Base-by-base conservation (phyloP, 53 echinoderm and acorn worm species). In the Hippasteria phrygiana region DNA sequence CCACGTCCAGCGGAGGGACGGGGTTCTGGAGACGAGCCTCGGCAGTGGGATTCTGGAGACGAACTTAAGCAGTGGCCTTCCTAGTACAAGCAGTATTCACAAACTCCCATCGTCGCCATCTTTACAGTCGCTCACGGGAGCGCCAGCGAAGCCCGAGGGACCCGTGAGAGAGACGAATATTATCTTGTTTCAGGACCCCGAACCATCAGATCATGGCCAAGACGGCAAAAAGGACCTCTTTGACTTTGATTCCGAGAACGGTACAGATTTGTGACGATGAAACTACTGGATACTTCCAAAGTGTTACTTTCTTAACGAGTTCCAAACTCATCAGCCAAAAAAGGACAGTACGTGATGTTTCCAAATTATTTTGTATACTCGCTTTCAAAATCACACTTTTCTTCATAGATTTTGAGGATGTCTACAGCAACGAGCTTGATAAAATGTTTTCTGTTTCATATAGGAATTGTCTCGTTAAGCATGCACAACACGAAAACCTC, bases 1-100 rank as follows among this genome's bases (percentile, higher is more conserved):
- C 53, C 94, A 96, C 72, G 96, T 96, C 12, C 96, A 94, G 55
- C 71, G 96, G 64, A 90, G 93, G 40, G 96, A 96, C 87, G 96
- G 96, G 34, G 90, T 96, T 2, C 79, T 96, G 28, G 96, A 96
- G 71, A 96, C 96, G 22, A 96, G 96, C 82, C 86, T 96, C 10
- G 96, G 96, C 62, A 90, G 92, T 39, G 93, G 96, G 74, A 50
- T 90, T 42, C 71, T 90, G 29, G 67, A 77, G 85, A 85, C 69
- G 22, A 71, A 48, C 50, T 51, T 85, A 32, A 85, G 71, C 37
- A 20, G 69, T 71, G 81, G 81, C 64, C 65, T 65, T 63, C 64
- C 81, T 32, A 38, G 51, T 59, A 32, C 87, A 50, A 66, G 86
- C 37, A 67, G 70, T 56, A 86, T 74, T 48, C 62, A 73, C 32